A percentile compares a stretch with the other conserved stretches of the same genome.
These are phyloP conservation scores for Ephestia elutella DNA, from an alignment of 1,140 invertebrate species.

Conservation along the genomic window DNA sequence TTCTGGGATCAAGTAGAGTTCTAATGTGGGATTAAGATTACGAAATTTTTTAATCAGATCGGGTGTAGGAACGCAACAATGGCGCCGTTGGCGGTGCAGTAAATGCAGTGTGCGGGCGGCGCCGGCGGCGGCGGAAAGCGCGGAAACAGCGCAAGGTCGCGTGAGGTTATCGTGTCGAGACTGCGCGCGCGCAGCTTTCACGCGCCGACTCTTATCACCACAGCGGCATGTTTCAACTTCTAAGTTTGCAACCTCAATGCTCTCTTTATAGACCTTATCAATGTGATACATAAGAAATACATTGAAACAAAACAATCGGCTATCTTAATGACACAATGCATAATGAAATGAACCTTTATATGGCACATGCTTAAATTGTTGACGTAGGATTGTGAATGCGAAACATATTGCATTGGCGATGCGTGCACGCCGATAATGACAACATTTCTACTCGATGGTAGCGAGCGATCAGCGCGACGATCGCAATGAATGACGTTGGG, in stretches of 20 bases:
- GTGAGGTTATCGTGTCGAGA: conserved; percentile 17
- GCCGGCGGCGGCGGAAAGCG: conserved; percentile 5
- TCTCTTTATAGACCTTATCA: neutral
- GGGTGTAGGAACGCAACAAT: neutral
- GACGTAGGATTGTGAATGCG: neutral
- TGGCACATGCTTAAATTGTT: conserved; percentile 6
- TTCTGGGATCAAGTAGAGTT: no score
- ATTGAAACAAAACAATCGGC: conserved; percentile 5
- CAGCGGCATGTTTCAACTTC: neutral
- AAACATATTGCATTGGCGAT: conserved; percentile 42
- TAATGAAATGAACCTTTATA: conserved; percentile 1
- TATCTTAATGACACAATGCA: conserved; percentile 2
- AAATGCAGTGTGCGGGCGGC: neutral
- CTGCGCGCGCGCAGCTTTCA: conserved; percentile 17
- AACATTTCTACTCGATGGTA: conserved; percentile 65
- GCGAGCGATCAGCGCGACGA: conserved; percentile 57
- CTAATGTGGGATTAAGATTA: no score
- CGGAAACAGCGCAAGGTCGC: conserved; percentile 16
- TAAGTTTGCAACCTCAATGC: neutral
- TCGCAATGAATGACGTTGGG: conserved; percentile 68
- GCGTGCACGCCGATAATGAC: conserved; percentile 62
- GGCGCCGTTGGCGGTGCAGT: neutral
- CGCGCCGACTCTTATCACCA: conserved; percentile 5
- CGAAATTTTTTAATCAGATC: no score
- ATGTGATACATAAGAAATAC: neutral